These are phyloP conservation scores for Labeo catla DNA, from an alignment of 2,113 vertebrate species.

Conservation along the genomic window DNA sequence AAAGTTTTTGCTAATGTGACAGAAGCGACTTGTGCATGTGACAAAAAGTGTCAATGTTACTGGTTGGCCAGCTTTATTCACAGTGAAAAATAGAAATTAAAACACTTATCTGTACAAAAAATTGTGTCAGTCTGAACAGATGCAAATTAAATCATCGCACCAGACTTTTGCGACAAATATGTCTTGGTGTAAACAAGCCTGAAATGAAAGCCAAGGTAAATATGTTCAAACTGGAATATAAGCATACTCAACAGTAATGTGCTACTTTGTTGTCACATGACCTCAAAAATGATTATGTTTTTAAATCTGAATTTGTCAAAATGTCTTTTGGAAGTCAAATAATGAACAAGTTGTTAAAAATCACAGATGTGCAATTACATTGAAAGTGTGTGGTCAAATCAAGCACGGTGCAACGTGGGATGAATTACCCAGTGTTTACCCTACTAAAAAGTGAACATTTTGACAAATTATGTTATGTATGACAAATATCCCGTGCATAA, in stretches of 20 bases:
- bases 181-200: no score
- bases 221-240: no score
- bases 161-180: neutral
- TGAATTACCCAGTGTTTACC: neutral
- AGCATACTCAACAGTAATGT: neutral
- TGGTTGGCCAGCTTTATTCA: neutral
- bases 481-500: neutral
- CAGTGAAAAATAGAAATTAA: neutral
- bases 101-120: neutral
- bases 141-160: neutral
- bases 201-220: no score
- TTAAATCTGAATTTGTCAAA: neutral
- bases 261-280: neutral
- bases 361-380: neutral
- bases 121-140: neutral
- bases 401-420: neutral
- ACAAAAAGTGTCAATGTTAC: neutral
- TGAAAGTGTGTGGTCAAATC: neutral
- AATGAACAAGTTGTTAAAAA: neutral
- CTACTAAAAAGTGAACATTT: neutral
- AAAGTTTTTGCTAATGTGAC: neutral
- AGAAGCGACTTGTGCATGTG: neutral
- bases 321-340: neutral
- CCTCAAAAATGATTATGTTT: neutral
- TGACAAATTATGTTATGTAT: neutral